Percentiles rank a stretch among this genome's conserved stretches.
phyloP scores from a whole-genome alignment of 2,797 vertebrate species.

The Garrulus glandarius region DNA sequence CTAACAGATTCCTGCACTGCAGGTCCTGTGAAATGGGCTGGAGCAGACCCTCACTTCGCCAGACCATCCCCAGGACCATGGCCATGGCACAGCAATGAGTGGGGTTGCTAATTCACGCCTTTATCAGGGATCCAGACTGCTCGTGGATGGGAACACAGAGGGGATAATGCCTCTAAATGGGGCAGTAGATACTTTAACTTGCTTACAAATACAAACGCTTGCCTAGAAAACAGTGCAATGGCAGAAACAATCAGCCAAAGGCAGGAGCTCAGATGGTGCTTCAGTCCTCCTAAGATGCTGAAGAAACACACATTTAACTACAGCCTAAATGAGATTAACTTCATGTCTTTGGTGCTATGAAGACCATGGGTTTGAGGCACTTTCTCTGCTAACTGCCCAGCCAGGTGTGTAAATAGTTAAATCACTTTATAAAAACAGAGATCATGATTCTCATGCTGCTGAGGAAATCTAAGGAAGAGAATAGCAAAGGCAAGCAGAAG shows the following conservation, averaged over 20 bases:
- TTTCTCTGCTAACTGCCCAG: neutral
- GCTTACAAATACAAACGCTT: neutral
- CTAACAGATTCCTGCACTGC: neutral
- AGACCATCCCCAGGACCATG: neutral
- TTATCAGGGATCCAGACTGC: too few relatives aligned
- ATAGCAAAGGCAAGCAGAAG: neutral
- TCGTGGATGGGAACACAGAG: too few relatives aligned
- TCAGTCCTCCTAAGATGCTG: neutral
- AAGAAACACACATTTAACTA: neutral
- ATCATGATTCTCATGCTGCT: neutral
- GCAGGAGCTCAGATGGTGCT: neutral
- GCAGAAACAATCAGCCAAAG: neutral
- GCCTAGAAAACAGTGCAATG: neutral
- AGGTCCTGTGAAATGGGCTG: neutral
- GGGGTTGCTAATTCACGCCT: neutral
- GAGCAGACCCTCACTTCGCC: neutral
- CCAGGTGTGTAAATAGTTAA: neutral
- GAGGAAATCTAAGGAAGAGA: neutral
- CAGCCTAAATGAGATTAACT: neutral
- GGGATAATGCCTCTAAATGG: neutral
- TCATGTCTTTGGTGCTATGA: neutral
- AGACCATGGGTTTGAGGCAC: neutral
- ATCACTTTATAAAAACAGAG: neutral
- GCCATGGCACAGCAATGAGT: neutral
- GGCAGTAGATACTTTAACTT: neutral